Conservation (phyloP, 2,888 invertebrate species). For the Zele albiditarsus region DNA sequence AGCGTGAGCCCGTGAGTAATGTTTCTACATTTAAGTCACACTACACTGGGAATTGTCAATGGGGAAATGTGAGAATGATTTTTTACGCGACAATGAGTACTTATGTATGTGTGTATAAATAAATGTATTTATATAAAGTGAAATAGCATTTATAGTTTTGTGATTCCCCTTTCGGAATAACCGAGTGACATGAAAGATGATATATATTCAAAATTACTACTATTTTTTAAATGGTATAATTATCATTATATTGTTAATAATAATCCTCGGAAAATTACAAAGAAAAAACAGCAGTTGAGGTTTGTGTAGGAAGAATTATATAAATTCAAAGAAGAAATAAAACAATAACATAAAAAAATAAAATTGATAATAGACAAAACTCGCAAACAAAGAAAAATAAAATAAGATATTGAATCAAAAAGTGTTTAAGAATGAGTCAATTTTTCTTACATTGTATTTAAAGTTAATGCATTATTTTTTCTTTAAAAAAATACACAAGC, state of each 20-base stretch:
- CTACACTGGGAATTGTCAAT: slow-evolving; percentile 29
- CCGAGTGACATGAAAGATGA: not conserved
- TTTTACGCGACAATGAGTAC: slow-evolving; percentile 52
- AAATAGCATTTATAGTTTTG: not conserved
- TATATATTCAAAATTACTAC: not conserved
- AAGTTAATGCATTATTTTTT: not conserved
- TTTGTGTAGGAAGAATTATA: too few species aligned
- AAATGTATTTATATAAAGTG: not conserved
- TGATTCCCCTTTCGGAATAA: not conserved
- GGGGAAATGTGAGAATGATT: slow-evolving; percentile 41
- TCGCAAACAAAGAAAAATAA: too few species aligned
- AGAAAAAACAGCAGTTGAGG: too few species aligned
- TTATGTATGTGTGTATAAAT: not conserved
- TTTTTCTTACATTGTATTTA: too few species aligned
- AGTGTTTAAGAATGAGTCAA: too few species aligned
- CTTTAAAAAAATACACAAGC: not conserved
- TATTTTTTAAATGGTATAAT: not conserved
- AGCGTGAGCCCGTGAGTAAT: slow-evolving; percentile 67
- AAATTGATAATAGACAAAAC: too few species aligned
- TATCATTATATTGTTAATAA: too few species aligned
- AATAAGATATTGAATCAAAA: too few species aligned
- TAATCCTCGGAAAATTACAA: too few species aligned
- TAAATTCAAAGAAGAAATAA: too few species aligned
- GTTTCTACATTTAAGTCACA: slow-evolving; percentile 63
- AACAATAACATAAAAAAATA: too few species aligned